Percentiles rank a stretch among this genome's conserved stretches.
Conservation (phyloP, 1,140 invertebrate genomes). For the Trichomalopsis sarcophagae region DNA sequence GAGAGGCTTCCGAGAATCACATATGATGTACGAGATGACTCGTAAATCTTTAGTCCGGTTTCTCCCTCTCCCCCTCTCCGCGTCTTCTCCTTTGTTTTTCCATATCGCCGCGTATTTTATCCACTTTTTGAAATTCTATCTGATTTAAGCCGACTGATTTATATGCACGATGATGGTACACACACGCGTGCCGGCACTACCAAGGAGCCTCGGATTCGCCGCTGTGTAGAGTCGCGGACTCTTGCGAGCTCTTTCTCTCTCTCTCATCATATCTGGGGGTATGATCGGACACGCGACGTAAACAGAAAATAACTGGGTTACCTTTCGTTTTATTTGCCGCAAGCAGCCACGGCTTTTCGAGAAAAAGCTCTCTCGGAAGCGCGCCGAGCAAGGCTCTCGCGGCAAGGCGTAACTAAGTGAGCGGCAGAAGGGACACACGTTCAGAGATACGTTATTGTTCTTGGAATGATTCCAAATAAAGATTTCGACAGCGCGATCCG, state of each 20-base stretch:
- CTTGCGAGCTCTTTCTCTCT: conserved; percentile 35
- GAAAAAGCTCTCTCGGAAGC: conserved; percentile 29
- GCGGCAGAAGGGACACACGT: conserved; percentile 45
- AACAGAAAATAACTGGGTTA: conserved; percentile 76
- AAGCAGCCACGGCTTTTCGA: neutral
- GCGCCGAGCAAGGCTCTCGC: neutral
- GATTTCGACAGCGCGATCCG: conserved; percentile 67
- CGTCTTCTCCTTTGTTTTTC: conserved; percentile 61
- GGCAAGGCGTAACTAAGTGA: conserved; percentile 50
- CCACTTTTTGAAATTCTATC: conserved; percentile 72
- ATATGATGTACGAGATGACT: conserved; percentile 40
- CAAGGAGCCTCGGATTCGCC: conserved; percentile 61
- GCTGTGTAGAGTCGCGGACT: conserved; percentile 54
- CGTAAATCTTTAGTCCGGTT: conserved; percentile 53
- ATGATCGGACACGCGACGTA: conserved; percentile 67
- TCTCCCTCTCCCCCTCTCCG: conserved; percentile 33
- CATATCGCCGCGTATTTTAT: conserved; percentile 71
- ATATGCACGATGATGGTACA: conserved; percentile 73
- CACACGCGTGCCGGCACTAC: conserved; percentile 74
- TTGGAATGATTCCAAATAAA: conserved; percentile 76
- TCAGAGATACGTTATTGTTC: conserved; percentile 72
- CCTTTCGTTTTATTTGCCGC: conserved; percentile 71
- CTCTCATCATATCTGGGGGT: conserved; percentile 68
- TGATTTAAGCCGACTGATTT: conserved; percentile 72
- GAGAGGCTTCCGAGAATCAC: conserved; percentile 39